Base-by-base conservation (phyloP, 2,888 invertebrate genomes). In the Kuschelorhynchus macadamiae region DNA sequence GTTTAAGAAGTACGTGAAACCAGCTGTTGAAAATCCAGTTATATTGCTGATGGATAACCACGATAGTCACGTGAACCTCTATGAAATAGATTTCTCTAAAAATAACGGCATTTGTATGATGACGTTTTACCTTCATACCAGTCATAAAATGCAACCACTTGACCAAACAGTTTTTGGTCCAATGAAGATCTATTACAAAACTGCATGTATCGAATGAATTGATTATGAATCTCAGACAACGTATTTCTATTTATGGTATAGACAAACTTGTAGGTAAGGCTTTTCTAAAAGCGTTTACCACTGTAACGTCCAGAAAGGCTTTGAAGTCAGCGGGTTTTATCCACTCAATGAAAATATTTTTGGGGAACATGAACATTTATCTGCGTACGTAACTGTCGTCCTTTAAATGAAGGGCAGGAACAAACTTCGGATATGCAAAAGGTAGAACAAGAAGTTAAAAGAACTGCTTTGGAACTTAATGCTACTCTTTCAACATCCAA, bases 31-130 rank as follows among this genome's bases (percentile, higher is more conserved):
- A 32, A 55, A 66, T 41, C 61, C 64, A 42, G 72, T 74, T 44
- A 63, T 79, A 12, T 57, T 79, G 25, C 67, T 71, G 41, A 65
- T 79, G 67, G 78, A 80, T 61, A 78, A 78, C 55, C 78, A 79
- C 44, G 77, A 79, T 44, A 76, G 74, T 1, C 80, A 79, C 69
- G 72, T 79, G 12, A 75, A 8, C 8, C 1, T 39, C 12, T 17
- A 25, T 12, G 18, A 8, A 3, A 17, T 44, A 5, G 17, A 12
- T 11, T 44, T 44, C 8, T 44, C 4, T 11, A 44, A 44, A 7
- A 25, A 25, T 25, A 25, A 25, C 7, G 75, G 56, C 42, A 39
- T 67, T 56, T 74, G 76, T 65, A 70, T 75, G 74, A 41, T 76
- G 72, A 55, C 63, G 71, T 71, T 72, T 74, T 64, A 61, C 70